Base-by-base conservation (phyloP, 1,140 invertebrate genomes). In the Diabrotica undecimpunctata region DNA sequence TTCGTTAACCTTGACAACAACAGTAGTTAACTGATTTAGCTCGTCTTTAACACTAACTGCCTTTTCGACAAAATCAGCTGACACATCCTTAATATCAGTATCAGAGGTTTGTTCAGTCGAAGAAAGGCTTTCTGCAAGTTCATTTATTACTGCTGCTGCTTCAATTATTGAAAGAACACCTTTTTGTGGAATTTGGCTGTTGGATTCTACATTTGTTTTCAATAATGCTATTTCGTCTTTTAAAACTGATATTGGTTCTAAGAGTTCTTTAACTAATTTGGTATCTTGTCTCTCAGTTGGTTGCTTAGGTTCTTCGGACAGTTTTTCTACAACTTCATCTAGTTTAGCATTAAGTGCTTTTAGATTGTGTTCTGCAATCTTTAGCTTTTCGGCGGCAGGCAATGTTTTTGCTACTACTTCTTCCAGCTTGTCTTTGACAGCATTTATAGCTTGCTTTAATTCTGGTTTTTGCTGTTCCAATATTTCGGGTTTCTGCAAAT, bases 401-500 rank as follows among this genome's bases (percentile, higher is more conserved):
- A 46, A 46, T 3, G 41, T 46, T 46, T 2, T 46, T 46, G 41
- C 41, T 10, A 46, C 8, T 25, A 25, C 25, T 25, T 46, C n/a
- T 10, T 46, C 41, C 8, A 46, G 4, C 6, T 46, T 8, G 3
- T 46, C 8, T 46, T 46, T 46, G 6, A 6, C 41, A 46, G 41
- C 8, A 6, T 10, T 8, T 10, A 46, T 46, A 46, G 41, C 41
- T 8, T 46, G 41, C n/a, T 46, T 8, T 4, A 46, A n/a, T 46
- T 46, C 41, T 46, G 41, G 41, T 46, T 46, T 46, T 6, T 46
- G 41, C 8, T 8, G 8, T 36, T 65, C 57, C 6, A 54, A 46
- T 54, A 6, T 39, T 60, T 61, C 62, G 7, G 56, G 51, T 64
- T 68, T 54, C 10, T 5, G 36, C 12, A 64, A 14, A 38, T 51